phyloP scores from a whole-genome alignment of 92 coral and sea anemone species.

The Paramuricea clavata region DNA sequence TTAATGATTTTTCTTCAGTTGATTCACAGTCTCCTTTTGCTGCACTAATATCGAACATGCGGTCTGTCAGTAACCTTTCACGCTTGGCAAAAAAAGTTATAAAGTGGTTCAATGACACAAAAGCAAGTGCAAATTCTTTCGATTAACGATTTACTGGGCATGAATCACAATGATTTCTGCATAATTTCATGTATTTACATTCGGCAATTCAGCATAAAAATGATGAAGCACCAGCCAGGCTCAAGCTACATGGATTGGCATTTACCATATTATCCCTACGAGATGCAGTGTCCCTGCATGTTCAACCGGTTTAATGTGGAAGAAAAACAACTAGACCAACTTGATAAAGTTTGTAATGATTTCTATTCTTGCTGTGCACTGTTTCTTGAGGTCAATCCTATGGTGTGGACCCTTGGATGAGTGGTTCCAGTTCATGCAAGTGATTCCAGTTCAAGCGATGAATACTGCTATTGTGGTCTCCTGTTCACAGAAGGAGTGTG shows the following conservation, averaged over 20 bases:
- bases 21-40: background rate
- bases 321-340: conserved; percentile 41
- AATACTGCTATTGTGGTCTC: conserved; percentile 37
- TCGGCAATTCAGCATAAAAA: conserved; percentile 56
- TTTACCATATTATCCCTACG: conserved; percentile 43
- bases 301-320: conserved; percentile 35
- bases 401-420: conserved; percentile 13
- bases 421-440: conserved; percentile 31
- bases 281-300: conserved; percentile 52
- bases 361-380: conserved; percentile 51
- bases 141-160: conserved; percentile 68
- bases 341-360: conserved; percentile 40
- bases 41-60: background rate
- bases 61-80: conserved; percentile 38
- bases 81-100: conserved; percentile 53
- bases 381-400: conserved; percentile 18
- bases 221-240: conserved; percentile 32
- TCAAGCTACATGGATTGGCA: conserved; percentile 62
- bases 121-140: conserved; percentile 62
- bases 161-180: conserved; percentile 70
- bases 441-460: background rate
- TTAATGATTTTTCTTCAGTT: background rate
- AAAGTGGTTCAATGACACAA: conserved; percentile 65
- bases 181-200: conserved; percentile 67
- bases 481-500: background rate